Evolutionary conservation across 2,113 vertebrate genomes (phyloP).

Genomic region (Ancistrus triradiatus): DNA sequence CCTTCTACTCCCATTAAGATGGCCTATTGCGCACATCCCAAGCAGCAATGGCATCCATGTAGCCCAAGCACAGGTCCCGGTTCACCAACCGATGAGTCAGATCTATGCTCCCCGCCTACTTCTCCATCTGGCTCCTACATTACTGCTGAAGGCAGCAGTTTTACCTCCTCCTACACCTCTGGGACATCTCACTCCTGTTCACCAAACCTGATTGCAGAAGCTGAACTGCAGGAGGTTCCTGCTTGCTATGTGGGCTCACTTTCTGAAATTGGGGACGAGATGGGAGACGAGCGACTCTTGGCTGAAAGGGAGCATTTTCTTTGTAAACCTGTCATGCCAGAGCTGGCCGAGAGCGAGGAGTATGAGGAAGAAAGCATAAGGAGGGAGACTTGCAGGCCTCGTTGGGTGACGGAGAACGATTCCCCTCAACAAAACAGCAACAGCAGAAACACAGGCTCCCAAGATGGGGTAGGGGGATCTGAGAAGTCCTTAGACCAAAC

Average conservation of each 20-base stretch:
- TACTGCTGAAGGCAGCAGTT: conserved; percentile 90
- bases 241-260: conserved; percentile 69
- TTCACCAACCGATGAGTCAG: conserved; percentile 69
- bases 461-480: conserved; percentile 59
- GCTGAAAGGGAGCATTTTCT: conserved; percentile 56
- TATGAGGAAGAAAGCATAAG: conserved; percentile 49
- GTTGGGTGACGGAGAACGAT: conserved; percentile 61
- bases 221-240: conserved; percentile 67
- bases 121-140: conserved; percentile 92
- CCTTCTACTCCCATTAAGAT: conserved; percentile 85
- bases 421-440: conserved; percentile 61
- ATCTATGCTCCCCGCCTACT: conserved; percentile 79
- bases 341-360: conserved; percentile 56
- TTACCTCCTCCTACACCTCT: conserved; percentile 82
- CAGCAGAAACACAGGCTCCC: conserved; percentile 62
- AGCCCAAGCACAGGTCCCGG: conserved; percentile 63
- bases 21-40: conserved; percentile 62
- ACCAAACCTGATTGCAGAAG: conserved; percentile 75
- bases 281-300: conserved; percentile 59
- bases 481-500: conserved; percentile 56
- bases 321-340: conserved; percentile 47
- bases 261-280: conserved; percentile 68
- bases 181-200: conserved; percentile 80
- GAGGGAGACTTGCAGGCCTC: conserved; percentile 59
- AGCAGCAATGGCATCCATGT: conserved; percentile 59